Base-by-base conservation (phyloP, 2,888 invertebrate species). In the Spilosoma lubricipeda region DNA sequence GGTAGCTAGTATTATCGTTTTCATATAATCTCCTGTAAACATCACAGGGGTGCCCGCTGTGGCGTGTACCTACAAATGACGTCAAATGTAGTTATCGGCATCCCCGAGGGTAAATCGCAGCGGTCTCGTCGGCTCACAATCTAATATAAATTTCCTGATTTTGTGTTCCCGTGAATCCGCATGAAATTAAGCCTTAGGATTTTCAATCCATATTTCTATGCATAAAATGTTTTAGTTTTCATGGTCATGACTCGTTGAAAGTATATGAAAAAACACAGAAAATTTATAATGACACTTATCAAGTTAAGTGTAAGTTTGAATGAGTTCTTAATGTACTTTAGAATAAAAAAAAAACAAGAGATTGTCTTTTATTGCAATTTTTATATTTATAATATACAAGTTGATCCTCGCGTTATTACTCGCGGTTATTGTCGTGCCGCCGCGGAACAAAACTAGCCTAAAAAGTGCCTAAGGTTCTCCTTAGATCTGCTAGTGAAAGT, bases 81-180 rank as follows among this genome's bases (percentile, higher is more conserved):
- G 81, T 84, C 84, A 88, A 90, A 90, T 89, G 88, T 90, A 89
- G 89, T 90, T 90, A 90, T 85, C 84, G 85, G 85, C 81, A 86
- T 85, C 87, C 89, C 88, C 77, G 84, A 81, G 88, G 87, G 87
- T 85, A 88, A 88, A 90, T 88, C 88, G 88, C 85, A 89, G 87
- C 80, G 80, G 84, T 86, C 77, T 84, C 86, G 85, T 77, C 80
- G 82, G 85, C 82, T 88, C 84, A 82, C 87, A 85, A 87, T 88
- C 85, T 89, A 88, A 90, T 89, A 90, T 88, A 89, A 87, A 88
- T 90, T 87, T 88, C 83, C 86, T 82, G 85, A 88, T 88, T 85
- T 77, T 82, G 77, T 85, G 84, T 85, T 84, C 80, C 80, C 77
- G 77, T 78, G 84, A 85, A 79, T 77, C 80, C 76, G 63, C 77